Base-by-base conservation (phyloP, 2,888 invertebrate genomes). In the Ligdia adustata region DNA sequence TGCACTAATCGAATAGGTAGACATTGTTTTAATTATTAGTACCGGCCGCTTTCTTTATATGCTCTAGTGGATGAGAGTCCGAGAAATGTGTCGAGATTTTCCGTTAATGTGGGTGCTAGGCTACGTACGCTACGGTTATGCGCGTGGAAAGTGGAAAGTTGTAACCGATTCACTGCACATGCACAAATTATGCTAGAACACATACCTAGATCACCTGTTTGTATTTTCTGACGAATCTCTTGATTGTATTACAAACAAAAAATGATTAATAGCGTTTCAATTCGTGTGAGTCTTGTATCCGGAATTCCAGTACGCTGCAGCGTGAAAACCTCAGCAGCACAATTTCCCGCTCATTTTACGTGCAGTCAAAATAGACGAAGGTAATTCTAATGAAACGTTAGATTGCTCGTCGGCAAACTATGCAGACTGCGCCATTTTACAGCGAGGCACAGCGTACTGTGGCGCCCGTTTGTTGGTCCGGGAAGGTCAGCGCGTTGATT, bases 401-500 rank as follows among this genome's bases (percentile, higher is more conserved):
- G 59, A 47, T 55, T 55, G 57, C 33, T 24, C 31, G 32, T 37
- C 24, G 41, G 47, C 42, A 46, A 64, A 66, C 65, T 62, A 71
- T 63, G 60, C 60, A 62, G 57, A 49, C 58, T 60, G 58, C 53
- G 65, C 64, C 65, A 72, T 72, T 74, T 73, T 65, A 62, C 61
- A 66, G 62, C 65, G 60, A 67, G 65, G 65, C 56, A 54, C 60
- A 64, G 60, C 51, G 68, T 60, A 68, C 74, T 75, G 61, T 69
- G 72, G 71, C 66, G 60, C 57, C 69, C 75, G 82, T 82, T 83
- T 81, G 87, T 84, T 79, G 75, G 78, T 76, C 78, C 73, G 79
- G 83, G 79, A 87, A 88, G 87, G 88, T 84, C 87, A 87, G 87
- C 72, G 61, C 85, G 89, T 88, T 89, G 89, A 89, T 89, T 90